A percentile compares a stretch with the other conserved stretches of the same genome.
Conservation (phyloP, 2,797 vertebrate genomes). For the Eidolon dupreanum region DNA sequence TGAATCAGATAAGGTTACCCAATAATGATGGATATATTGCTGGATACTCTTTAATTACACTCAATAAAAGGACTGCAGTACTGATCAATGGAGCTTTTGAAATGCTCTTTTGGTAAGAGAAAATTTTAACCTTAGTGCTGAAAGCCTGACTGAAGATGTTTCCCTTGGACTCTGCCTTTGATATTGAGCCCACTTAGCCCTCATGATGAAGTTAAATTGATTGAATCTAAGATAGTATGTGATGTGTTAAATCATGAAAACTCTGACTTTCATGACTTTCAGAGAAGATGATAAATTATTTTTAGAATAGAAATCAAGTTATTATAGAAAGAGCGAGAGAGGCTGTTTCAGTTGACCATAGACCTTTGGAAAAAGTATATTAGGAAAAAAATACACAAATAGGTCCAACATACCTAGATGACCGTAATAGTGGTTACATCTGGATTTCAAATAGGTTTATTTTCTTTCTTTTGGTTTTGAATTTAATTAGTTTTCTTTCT, state of each 20-base stretch:
- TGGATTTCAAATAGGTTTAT: neutral
- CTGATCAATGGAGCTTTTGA: neutral
- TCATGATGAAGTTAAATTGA: neutral
- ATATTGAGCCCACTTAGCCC: neutral
- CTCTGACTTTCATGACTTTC: neutral
- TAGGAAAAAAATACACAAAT: neutral
- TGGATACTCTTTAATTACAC: neutral
- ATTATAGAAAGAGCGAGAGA: neutral
- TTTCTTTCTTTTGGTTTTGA: neutral
- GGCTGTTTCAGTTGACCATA: neutral
- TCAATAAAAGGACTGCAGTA: neutral
- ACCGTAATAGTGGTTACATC: neutral
- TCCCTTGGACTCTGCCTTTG: neutral
- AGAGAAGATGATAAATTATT: neutral
- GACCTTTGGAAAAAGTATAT: neutral
- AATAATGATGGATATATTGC: neutral
- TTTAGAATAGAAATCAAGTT: neutral
- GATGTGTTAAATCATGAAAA: constrained; percentile 19
- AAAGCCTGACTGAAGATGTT: neutral
- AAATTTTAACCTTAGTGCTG: neutral
- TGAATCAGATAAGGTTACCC: neutral
- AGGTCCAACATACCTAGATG: neutral
- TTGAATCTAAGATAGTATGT: neutral
- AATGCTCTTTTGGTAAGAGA: neutral
- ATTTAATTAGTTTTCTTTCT: neutral